phyloP scores from a whole-genome alignment of 2,797 vertebrate species.

The Fundulus diaphanus region DNA sequence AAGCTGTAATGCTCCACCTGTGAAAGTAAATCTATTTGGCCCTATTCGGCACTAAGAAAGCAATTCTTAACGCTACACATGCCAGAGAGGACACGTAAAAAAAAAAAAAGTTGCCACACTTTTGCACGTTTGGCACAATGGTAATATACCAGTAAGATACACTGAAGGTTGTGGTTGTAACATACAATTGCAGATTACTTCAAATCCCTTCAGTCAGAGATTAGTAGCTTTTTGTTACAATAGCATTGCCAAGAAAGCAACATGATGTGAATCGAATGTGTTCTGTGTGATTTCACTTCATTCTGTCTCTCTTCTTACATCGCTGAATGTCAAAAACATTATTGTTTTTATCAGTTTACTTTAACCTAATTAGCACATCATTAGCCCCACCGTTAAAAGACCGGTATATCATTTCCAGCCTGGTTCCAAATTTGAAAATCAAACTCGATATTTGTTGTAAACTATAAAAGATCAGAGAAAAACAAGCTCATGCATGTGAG shows the following conservation, averaged over 20 bases:
- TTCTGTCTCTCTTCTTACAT: background rate
- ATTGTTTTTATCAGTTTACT: background rate
- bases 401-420: background rate
- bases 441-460: background rate
- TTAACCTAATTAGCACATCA: background rate
- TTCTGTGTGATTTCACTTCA: background rate
- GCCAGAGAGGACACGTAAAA: too few species aligned
- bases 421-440: background rate
- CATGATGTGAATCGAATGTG: background rate
- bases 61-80: too few species aligned
- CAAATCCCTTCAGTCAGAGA: background rate
- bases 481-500: slow-evolving; percentile 7
- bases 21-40: too few species aligned
- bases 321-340: background rate
- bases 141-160: background rate
- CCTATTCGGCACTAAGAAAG: too few species aligned
- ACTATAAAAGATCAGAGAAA: slow-evolving; percentile 1
- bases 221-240: background rate
- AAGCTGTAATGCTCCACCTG: too few species aligned
- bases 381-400: background rate
- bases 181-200: background rate
- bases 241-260: background rate
- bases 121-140: background rate
- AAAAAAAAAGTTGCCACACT: too few species aligned
- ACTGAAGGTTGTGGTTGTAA: background rate